Percentiles rank a stretch among this genome's conserved stretches.
Evolutionary conservation across 2,888 invertebrate genomes (phyloP).

Genomic region (Acleris laterana): DNA sequence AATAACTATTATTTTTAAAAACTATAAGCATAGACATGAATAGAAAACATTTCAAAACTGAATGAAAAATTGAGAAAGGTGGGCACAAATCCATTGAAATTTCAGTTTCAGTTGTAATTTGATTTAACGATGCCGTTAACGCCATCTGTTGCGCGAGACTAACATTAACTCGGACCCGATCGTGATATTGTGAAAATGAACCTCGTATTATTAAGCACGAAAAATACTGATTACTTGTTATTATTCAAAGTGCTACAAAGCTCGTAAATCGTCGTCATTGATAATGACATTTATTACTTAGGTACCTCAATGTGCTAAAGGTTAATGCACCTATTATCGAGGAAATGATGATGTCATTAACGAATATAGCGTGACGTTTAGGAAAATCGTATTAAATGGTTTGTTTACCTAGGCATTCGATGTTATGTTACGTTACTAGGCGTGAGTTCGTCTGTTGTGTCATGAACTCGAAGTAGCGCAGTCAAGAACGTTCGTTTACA

Average conservation of each 20-base stretch:
- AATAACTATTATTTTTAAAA: too few relatives aligned
- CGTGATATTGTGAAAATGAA: constrained; percentile 6
- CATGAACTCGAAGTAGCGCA: constrained; percentile 73
- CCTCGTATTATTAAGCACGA: neutral
- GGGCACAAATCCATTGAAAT: neutral
- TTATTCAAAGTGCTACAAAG: constrained; percentile 5
- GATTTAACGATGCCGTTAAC: constrained; percentile 40
- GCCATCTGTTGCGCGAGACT: constrained; percentile 41
- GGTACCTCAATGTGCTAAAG: constrained; percentile 43
- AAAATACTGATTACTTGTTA: neutral
- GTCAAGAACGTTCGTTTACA: constrained; percentile 83
- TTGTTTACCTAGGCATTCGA: constrained; percentile 37
- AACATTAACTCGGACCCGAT: constrained; percentile 26
- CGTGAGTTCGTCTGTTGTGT: constrained; percentile 55
- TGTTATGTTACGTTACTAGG: constrained; percentile 38
- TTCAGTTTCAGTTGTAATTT: constrained; percentile 28
- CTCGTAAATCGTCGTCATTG: constrained; percentile 21
- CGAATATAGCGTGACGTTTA: constrained; percentile 37
- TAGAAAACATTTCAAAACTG: neutral
- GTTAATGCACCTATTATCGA: constrained; percentile 51
- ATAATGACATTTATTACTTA: constrained; percentile 30
- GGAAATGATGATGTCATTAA: constrained; percentile 53
- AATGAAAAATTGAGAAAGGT: neutral
- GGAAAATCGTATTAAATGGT: constrained; percentile 38
- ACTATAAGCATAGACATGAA: neutral